Percentiles rank a stretch among this genome's conserved stretches.
These are phyloP conservation scores for Haliclystus octoradiatus DNA, from an alignment of 30 jellyfish, hydroid and myxozoan species.

Conservation along the genomic window DNA sequence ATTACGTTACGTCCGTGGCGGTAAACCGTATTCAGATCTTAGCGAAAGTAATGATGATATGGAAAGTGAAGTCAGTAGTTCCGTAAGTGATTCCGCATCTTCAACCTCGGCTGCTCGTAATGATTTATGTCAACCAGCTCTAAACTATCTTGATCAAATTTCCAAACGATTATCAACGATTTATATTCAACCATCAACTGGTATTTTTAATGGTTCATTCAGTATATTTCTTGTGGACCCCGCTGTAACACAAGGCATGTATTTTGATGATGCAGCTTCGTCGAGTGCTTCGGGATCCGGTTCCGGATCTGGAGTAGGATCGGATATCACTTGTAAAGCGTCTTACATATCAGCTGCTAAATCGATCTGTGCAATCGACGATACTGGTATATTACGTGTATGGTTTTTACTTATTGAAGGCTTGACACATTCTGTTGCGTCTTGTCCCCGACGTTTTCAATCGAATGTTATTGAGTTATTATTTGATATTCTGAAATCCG, in stretches of 20 bases:
- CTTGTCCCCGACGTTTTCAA: constrained; percentile 80
- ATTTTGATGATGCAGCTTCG: constrained; percentile 84
- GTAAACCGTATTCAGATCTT: constrained; percentile 20
- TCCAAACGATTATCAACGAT: constrained; percentile 81
- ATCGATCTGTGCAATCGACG: constrained; percentile 89
- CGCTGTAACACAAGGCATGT: constrained; percentile 72
- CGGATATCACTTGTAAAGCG: constrained; percentile 22
- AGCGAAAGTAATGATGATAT: constrained; percentile 41
- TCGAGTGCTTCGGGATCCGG: constrained; percentile 69
- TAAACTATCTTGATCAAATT: constrained; percentile 49
- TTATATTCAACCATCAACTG: constrained; percentile 83
- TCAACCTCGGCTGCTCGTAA: constrained; percentile 27
- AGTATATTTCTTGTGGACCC: constrained; percentile 64
- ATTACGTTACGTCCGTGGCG: constrained; percentile 66
- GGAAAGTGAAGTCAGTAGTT: constrained; percentile 66
- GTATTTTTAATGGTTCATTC: constrained; percentile 86
- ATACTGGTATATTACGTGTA: constrained; percentile 94
- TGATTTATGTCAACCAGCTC: constrained; percentile 81
- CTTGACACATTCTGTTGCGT: constrained; percentile 63
- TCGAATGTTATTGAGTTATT: constrained; percentile 71
- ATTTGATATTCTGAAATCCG: constrained; percentile 83
- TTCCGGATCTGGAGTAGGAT: constrained; percentile 45
- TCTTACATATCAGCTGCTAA: constrained; percentile 33
- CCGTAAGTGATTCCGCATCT: constrained; percentile 10
- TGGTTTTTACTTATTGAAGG: constrained; percentile 94